Evolutionary conservation across 37 sponge, comb jelly and placozoan genomes (phyloP).

Genomic region (Oopsacas minuta): DNA sequence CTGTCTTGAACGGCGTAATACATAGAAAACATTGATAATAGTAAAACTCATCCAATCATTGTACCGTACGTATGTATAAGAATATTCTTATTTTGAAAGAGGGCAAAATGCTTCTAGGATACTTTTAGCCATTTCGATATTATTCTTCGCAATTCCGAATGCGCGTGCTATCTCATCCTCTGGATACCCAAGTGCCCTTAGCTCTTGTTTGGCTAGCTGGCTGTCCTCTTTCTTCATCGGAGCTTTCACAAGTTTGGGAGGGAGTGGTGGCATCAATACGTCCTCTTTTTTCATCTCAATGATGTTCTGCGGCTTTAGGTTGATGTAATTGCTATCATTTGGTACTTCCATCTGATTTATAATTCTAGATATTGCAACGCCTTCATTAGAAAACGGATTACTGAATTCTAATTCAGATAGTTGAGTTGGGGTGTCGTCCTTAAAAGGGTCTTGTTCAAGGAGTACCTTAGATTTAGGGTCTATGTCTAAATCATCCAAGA

Average conservation of each 20-base stretch:
- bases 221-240: background rate
- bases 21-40: background rate
- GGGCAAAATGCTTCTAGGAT: slow-evolving; percentile 63
- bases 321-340: background rate
- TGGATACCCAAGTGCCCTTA: slow-evolving; percentile 41
- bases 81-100: background rate
- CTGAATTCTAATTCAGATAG: background rate
- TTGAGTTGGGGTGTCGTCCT: background rate
- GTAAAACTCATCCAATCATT: background rate
- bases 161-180: slow-evolving; percentile 45
- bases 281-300: background rate
- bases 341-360: background rate
- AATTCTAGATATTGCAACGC: background rate
- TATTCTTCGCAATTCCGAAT: slow-evolving; percentile 36
- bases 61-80: background rate
- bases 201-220: slow-evolving; percentile 20
- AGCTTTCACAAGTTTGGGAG: background rate
- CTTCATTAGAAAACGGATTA: background rate
- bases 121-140: slow-evolving; percentile 35
- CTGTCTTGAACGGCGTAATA: background rate
- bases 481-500: background rate
- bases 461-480: background rate
- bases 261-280: background rate
- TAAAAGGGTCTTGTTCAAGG: background rate
- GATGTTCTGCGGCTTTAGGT: background rate